phyloP scores from a whole-genome alignment of 2,113 vertebrate species.

The Dicaeum eximium region DNA sequence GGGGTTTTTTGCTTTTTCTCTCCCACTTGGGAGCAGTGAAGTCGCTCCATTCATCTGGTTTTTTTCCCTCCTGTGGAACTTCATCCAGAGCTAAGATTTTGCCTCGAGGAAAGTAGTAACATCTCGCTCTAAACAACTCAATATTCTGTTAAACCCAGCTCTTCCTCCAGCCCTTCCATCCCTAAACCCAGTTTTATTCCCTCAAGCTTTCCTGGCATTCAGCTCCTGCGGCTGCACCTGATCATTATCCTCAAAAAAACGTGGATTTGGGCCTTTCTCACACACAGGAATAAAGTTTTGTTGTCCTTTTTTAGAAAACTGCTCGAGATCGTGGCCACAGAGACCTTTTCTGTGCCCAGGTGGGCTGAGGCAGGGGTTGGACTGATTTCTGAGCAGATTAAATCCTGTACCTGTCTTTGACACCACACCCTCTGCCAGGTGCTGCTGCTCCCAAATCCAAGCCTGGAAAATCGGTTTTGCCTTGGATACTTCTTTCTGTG shows the following conservation, averaged over 20 bases:
- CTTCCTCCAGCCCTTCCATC: not conserved
- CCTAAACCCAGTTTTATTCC: not conserved
- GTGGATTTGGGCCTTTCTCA: not conserved
- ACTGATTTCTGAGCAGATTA: not conserved
- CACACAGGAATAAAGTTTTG: not conserved
- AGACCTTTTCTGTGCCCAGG: too few species aligned
- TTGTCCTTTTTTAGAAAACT: not conserved
- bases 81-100: not conserved
- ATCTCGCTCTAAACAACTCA: not conserved
- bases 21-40: not conserved
- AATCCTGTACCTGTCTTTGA: not conserved
- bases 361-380: not conserved
- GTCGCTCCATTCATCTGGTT: not conserved
- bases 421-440: not conserved
- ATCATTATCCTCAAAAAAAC: not conserved
- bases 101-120: not conserved
- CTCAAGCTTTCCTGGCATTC: not conserved
- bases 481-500: not conserved
- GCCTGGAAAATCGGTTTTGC: not conserved
- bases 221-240: not conserved
- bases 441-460: not conserved
- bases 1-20: not conserved
- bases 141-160: not conserved
- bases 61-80: not conserved
- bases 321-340: not conserved